Base-by-base conservation (phyloP, 2,888 invertebrate species). In the Agrochola litura region DNA sequence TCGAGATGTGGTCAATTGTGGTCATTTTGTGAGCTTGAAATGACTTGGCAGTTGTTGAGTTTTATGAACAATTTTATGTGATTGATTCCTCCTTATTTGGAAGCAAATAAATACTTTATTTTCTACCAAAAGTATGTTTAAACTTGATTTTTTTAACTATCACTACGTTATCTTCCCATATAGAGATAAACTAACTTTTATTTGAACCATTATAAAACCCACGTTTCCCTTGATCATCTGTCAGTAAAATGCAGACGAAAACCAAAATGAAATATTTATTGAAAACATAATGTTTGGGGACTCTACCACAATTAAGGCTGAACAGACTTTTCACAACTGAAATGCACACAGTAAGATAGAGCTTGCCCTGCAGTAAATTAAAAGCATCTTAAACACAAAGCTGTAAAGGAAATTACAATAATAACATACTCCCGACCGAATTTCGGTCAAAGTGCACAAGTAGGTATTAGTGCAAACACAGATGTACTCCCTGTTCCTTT, bases 1-100 rank as follows among this genome's bases (percentile, higher is more conserved):
- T 56, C 41, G 58, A 67, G 43, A 71, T 73, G 65, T 73, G 60
- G 52, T 61, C 37, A 37, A 41, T 60, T 81, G 81, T 75, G 76
- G 64, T 61, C 49, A 58, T 78, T 37, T 76, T 76, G 60, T 58
- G 54, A 19, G 56, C 66, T 66, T 66, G 37, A 37, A 63, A 69
- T 60, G 10, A 16, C 65, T 68, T 61, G n/a, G 19, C 60, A n/a
- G 66, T 64, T 72, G 49, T 58, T 78, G n/a, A 25, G 37, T 54
- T 60, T 84, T 83, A 64, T 83, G 30, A n/a, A 67, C 30, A 16
- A 5, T 43, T 83, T 22, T 22, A 14, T 19, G 58, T 14, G 16
- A 58, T 12, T 46, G 22, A 49, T 56, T 64, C 8, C 49, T 64
- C 30, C 22, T 54, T 65, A 58, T 58, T 58, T 49, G 1, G 37